phyloP scores from a whole-genome alignment of 2,888 invertebrate species.

The Rhagophthalmus giganteus region DNA sequence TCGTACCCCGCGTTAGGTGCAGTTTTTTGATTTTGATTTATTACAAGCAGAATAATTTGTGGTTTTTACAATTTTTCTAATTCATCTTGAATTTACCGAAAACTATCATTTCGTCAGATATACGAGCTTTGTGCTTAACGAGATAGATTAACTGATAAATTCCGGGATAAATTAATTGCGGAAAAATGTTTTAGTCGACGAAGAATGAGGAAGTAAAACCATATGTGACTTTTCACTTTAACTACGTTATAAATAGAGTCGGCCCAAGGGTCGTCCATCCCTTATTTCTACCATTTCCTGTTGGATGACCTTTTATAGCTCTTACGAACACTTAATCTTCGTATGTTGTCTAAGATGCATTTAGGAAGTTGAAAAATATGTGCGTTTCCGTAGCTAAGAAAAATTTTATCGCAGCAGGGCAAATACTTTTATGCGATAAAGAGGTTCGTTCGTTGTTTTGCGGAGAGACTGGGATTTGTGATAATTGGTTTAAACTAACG shows the following conservation, averaged over 20 bases:
- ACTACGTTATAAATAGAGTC: slow-evolving; percentile 34
- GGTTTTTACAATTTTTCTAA: too few species aligned
- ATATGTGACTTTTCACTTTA: slow-evolving; percentile 37
- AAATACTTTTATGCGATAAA: slow-evolving; percentile 9
- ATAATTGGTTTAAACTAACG: slow-evolving; percentile 2
- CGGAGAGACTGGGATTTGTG: background rate
- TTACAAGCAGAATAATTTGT: too few species aligned
- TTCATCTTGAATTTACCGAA: too few species aligned
- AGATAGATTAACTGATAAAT: too few species aligned
- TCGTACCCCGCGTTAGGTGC: too few species aligned
- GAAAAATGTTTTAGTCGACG: too few species aligned
- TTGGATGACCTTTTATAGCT: slow-evolving; percentile 41
- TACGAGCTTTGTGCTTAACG: too few species aligned
- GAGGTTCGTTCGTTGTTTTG: background rate
- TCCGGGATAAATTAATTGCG: too few species aligned
- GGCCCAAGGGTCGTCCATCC: slow-evolving; percentile 33
- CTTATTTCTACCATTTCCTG: slow-evolving; percentile 37
- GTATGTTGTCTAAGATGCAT: slow-evolving; percentile 37
- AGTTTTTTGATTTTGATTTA: too few species aligned
- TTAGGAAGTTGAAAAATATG: slow-evolving; percentile 38
- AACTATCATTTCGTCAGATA: too few species aligned
- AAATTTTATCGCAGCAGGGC: slow-evolving; percentile 1
- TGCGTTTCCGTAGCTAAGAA: slow-evolving; percentile 5
- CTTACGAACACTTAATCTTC: slow-evolving; percentile 38
- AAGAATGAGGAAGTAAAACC: slow-evolving; percentile 26